Evolutionary conservation across 92 coral and sea anemone species (phyloP).

Genomic region (Epizoanthus scotinus): DNA sequence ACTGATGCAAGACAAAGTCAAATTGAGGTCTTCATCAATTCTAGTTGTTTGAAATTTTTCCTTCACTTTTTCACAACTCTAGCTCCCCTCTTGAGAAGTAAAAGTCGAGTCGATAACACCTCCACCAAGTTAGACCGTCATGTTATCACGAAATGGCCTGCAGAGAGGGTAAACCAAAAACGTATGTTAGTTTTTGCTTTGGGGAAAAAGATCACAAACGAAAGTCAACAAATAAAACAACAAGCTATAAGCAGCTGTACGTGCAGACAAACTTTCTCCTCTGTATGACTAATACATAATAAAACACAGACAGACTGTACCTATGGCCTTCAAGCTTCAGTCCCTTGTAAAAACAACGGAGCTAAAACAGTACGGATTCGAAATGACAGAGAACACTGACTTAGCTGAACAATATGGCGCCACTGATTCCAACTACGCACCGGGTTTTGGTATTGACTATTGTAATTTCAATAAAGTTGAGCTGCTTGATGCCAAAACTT

Average conservation of each 20-base stretch:
- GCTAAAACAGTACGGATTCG: neutral
- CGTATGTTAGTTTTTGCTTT: neutral
- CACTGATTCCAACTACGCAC: no score
- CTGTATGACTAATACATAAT: neutral
- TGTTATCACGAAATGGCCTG: neutral
- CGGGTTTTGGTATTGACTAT: neutral
- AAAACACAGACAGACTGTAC: neutral
- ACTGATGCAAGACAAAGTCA: no score
- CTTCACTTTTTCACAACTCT: no score
- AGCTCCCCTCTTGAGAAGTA: no score
- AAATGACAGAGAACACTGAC: neutral
- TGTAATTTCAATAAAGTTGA: neutral
- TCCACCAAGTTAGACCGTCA: neutral
- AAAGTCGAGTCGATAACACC: no score
- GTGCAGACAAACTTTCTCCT: neutral
- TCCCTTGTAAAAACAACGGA: neutral
- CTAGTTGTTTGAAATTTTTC: no score
- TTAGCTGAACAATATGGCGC: no score
- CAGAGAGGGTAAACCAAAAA: neutral
- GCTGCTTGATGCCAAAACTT: neutral
- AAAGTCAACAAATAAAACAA: neutral
- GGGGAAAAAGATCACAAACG: no score
- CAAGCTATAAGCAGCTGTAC: conserved; percentile 9
- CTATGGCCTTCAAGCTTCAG: neutral
- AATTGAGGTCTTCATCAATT: no score